Conservation (phyloP, 1,140 invertebrate species). For the Brachionus rubens region DNA sequence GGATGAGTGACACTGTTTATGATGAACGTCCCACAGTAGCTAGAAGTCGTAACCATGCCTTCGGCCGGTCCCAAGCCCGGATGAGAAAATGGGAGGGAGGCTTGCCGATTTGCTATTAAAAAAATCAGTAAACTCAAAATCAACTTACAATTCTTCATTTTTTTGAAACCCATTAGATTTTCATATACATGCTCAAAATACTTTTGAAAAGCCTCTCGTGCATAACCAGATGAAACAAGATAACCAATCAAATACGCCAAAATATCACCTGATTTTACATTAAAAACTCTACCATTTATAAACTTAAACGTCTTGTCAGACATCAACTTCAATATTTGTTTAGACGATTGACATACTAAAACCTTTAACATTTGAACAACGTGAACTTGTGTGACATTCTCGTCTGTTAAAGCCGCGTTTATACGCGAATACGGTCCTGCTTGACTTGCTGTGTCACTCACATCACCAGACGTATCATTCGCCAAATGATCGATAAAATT, state of each 20-base stretch:
- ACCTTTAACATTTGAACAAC: constrained; percentile 24
- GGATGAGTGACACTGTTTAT: too few relatives aligned
- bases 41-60: too few relatives aligned
- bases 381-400: constrained; percentile 37
- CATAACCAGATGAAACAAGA: neutral
- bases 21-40: too few relatives aligned
- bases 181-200: neutral
- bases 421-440: neutral
- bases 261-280: constrained; percentile 37
- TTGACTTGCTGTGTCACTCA: neutral
- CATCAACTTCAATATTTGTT: constrained; percentile 14
- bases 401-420: neutral
- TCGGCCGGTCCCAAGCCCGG: too few relatives aligned
- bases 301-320: neutral
- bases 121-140: constrained; percentile 11
- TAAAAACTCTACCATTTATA: constrained; percentile 26
- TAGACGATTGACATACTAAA: constrained; percentile 1
- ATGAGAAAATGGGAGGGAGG: too few relatives aligned
- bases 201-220: neutral
- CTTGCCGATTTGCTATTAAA: too few relatives aligned
- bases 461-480: neutral
- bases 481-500: neutral
- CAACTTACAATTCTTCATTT: constrained; percentile 41
- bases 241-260: neutral
- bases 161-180: neutral